Percentiles rank a stretch among this genome's conserved stretches.
These are phyloP conservation scores for Eugnorisma glareosa DNA, from an alignment of 2,888 invertebrate genomes.

Conservation along the genomic window DNA sequence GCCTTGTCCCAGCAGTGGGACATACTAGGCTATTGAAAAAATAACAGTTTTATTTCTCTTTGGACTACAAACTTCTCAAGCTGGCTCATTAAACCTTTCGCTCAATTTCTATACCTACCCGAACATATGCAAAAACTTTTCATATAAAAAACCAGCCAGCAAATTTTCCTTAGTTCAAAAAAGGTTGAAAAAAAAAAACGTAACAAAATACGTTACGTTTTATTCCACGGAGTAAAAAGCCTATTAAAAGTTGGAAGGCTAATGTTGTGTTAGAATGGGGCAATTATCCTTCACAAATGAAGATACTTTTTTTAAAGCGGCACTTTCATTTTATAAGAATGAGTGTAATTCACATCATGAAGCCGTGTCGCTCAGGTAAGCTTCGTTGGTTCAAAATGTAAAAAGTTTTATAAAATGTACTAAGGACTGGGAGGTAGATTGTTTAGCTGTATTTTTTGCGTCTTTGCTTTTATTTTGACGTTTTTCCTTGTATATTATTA, in stretches of 20 bases:
- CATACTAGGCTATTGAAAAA: too few species aligned
- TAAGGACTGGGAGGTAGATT: slow-evolving; percentile 5
- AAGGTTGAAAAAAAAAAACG: slow-evolving; percentile 34
- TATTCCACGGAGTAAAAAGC: slow-evolving; percentile 63
- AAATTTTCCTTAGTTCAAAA: slow-evolving; percentile 51
- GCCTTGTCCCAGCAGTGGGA: too few species aligned
- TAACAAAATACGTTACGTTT: slow-evolving; percentile 67
- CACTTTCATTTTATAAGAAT: slow-evolving; percentile 63
- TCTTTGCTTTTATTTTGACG: background rate
- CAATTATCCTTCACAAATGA: slow-evolving; percentile 73
- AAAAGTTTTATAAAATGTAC: slow-evolving; percentile 45
- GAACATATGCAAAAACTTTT: slow-evolving; percentile 58
- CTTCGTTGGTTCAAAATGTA: slow-evolving; percentile 35
- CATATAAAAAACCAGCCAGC: slow-evolving; percentile 49
- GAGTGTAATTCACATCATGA: slow-evolving; percentile 57
- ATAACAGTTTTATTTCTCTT: background rate
- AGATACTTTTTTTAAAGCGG: slow-evolving; percentile 68
- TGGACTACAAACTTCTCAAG: background rate
- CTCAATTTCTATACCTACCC: slow-evolving; percentile 21
- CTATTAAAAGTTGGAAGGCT: slow-evolving; percentile 73
- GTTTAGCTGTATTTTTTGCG: slow-evolving; percentile 8
- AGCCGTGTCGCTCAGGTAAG: slow-evolving; percentile 51
- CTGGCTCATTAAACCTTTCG: slow-evolving; percentile 44
- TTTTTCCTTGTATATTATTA: background rate
- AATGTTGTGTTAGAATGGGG: slow-evolving; percentile 72